These are phyloP conservation scores for Thaumetopoea pityocampa DNA, from an alignment of 1,140 invertebrate species.

Conservation along the genomic window DNA sequence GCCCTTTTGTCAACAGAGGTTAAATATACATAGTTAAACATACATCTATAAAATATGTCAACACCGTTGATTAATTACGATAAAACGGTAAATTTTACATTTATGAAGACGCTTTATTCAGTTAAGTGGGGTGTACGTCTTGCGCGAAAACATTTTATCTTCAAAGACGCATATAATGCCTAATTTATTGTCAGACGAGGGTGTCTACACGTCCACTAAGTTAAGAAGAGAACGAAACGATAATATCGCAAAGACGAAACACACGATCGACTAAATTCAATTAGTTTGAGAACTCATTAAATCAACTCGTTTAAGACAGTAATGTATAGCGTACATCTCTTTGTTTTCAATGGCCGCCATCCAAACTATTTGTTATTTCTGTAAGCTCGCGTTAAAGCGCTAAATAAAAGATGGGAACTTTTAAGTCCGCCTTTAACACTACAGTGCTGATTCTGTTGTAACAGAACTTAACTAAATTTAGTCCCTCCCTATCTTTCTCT, in stretches of 20 bases:
- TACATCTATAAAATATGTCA: no score
- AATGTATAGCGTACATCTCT: slow-evolving; percentile 56
- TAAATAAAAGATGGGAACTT: slow-evolving; percentile 29
- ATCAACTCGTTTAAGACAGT: slow-evolving; percentile 67
- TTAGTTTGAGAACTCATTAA: slow-evolving; percentile 69
- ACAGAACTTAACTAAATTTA: no score
- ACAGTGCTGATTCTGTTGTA: not conserved
- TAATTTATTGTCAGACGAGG: slow-evolving; percentile 45
- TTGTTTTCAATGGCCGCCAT: slow-evolving; percentile 65
- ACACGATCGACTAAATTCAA: slow-evolving; percentile 60
- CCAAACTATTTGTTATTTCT: slow-evolving; percentile 70
- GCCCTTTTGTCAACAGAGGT: no score
- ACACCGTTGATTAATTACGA: no score
- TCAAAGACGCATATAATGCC: slow-evolving; percentile 46
- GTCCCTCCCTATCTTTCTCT: no score
- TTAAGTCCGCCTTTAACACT: slow-evolving; percentile 10
- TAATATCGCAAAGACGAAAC: slow-evolving; percentile 54
- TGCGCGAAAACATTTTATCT: slow-evolving; percentile 28
- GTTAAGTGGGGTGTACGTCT: slow-evolving; percentile 16
- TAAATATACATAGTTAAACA: no score
- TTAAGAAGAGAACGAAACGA: slow-evolving; percentile 43
- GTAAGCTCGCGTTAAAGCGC: slow-evolving; percentile 29
- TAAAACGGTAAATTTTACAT: no score
- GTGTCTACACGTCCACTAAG: slow-evolving; percentile 38
- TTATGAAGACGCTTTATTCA: slow-evolving; percentile 14